These are phyloP conservation scores for Thaumatotibia leucotreta DNA, from an alignment of 1,140 invertebrate species.

Conservation along the genomic window DNA sequence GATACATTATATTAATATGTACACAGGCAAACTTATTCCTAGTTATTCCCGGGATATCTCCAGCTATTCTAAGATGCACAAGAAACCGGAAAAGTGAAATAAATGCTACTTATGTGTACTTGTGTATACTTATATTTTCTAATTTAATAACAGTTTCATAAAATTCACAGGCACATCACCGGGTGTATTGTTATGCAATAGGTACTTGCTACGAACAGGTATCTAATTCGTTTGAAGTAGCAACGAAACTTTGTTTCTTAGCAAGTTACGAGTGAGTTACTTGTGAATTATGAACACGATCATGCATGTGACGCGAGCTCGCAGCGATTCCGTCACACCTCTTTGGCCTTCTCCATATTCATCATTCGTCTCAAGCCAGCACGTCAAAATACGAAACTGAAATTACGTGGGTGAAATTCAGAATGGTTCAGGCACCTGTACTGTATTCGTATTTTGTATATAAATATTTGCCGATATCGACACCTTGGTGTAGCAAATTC, in stretches of 20 bases:
- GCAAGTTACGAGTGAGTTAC: not conserved
- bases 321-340: conserved; percentile 7
- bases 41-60: no score
- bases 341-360: conserved; percentile 10
- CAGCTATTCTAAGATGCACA: no score
- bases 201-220: no score
- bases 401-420: conserved; percentile 7
- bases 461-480: conserved; percentile 1
- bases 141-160: no score
- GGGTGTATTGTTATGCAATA: no score
- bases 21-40: no score
- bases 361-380: conserved; percentile 5
- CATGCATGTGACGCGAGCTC: not conserved
- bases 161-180: no score
- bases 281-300: conserved; percentile 8
- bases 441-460: not conserved
- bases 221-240: not conserved
- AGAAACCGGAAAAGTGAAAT: no score
- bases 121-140: no score
- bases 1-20: no score
- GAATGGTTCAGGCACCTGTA: not conserved
- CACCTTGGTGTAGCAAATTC: not conserved
- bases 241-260: not conserved
- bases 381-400: conserved; percentile 13
- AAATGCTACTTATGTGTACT: no score